Evolutionary conservation across 2,888 invertebrate genomes (phyloP), one percentile per base, ranked within the genome.

Genomic region (Prosapia bicincta): DNA sequence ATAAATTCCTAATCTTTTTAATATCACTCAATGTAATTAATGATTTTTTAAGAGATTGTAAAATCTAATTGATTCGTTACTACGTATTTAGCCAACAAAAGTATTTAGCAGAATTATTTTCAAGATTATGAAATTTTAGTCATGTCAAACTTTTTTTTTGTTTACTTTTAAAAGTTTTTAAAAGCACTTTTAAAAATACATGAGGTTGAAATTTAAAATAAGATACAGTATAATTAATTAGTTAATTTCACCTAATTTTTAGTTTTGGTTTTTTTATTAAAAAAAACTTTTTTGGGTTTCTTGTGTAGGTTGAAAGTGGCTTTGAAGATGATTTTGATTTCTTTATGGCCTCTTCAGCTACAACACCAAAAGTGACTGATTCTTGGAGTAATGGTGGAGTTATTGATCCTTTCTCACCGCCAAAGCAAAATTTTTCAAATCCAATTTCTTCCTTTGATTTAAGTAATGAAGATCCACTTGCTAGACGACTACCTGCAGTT

Each of bases 251-350:
- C 28, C 3, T 15, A 32, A 24, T 54, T 23, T 32, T 20, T 13
- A 66, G 9, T 74, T 26, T 15, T 68, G 23, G 32, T 26, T 32
- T 54, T 20, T 38, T 25, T 38, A 38, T 43, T 71, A 43, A 43
- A 43, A 43, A 43, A 43, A 71, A 25, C 38, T 13, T n/a, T n/a
- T 65, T 66, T 66, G 13, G 23, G 13, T 13, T 66, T 66, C 13
- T 2, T 66, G 9, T 28, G 9, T 91, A 92, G 83, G 90, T 91
- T 66, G 93, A 93, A 83, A 92, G 92, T 85, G 92, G 93, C 3
- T 94, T 94, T 83, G 94, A 95, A 84, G 94, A 94, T 85, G 94
- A 94, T 83, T 93, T 93, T 83, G 92, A 93, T 83, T 86, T 90
- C 68, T 90, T 90, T 81, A 86, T 90, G 3, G 85, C 85, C 10